phyloP scores from a whole-genome alignment of 2,888 invertebrate species.

The Elaeidobius kamerunicus region DNA sequence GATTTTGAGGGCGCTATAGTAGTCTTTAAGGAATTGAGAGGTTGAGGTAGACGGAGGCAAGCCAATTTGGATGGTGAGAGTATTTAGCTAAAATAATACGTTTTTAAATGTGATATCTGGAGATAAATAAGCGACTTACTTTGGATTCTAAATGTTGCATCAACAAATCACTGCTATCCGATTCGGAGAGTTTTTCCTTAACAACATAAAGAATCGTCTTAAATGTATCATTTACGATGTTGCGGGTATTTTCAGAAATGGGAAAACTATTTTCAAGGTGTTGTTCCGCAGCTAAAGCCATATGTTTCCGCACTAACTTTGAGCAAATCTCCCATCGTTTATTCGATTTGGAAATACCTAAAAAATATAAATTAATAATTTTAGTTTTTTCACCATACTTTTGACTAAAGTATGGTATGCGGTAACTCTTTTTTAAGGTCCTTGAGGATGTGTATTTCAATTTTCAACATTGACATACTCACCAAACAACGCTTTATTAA shows the following conservation, averaged over 20 bases:
- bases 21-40: constrained; percentile 46
- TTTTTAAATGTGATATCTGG: neutral
- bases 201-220: constrained; percentile 37
- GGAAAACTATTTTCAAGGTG: constrained; percentile 45
- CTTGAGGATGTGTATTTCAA: neutral
- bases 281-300: constrained; percentile 52
- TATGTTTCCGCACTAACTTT: constrained; percentile 49
- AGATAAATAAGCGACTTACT: constrained; percentile 38
- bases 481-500: constrained; percentile 43
- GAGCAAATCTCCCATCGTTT: constrained; percentile 56
- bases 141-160: constrained; percentile 46
- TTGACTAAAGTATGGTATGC: constrained; percentile 2
- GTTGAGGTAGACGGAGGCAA: constrained; percentile 46
- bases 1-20: constrained; percentile 49
- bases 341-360: constrained; percentile 39
- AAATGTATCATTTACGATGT: constrained; percentile 39
- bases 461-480: constrained; percentile 20
- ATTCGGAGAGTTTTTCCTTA: constrained; percentile 35
- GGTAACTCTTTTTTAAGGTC: constrained; percentile 1
- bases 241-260: constrained; percentile 36
- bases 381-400: neutral
- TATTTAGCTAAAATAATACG: constrained; percentile 46
- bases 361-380: constrained; percentile 18
- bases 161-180: constrained; percentile 36
- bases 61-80: constrained; percentile 50